Evolutionary conservation across 2,888 invertebrate species (phyloP).

Genomic region (Teleiodes luculella): DNA sequence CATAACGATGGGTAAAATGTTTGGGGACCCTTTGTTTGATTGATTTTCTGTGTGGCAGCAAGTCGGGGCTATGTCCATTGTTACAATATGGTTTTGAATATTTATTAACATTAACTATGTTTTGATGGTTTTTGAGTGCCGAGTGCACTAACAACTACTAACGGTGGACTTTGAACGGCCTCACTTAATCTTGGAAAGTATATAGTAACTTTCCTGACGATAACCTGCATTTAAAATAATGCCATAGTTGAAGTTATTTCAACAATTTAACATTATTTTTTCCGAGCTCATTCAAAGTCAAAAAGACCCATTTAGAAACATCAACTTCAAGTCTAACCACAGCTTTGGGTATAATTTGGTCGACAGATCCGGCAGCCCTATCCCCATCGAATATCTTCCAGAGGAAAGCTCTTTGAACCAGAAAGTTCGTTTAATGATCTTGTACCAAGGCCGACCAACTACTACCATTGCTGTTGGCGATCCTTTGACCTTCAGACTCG

Average conservation of each 20-base stretch:
- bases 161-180: slow-evolving; percentile 69
- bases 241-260: too few species aligned
- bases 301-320: slow-evolving; percentile 24
- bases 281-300: slow-evolving; percentile 63
- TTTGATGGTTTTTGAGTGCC: slow-evolving; percentile 54
- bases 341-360: slow-evolving; percentile 70
- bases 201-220: too few species aligned
- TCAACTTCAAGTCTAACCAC: slow-evolving; percentile 60
- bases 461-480: slow-evolving; percentile 96
- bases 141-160: slow-evolving; percentile 73
- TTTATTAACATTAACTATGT: slow-evolving; percentile 20
- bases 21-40: slow-evolving; percentile 22
- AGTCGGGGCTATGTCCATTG: background rate
- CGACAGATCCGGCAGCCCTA: slow-evolving; percentile 92
- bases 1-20: slow-evolving; percentile 32
- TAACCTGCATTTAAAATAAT: too few species aligned
- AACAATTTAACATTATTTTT: too few species aligned
- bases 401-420: slow-evolving; percentile 95
- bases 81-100: slow-evolving; percentile 19
- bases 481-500: slow-evolving; percentile 91
- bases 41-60: slow-evolving; percentile 12
- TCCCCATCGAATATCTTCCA: slow-evolving; percentile 94
- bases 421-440: slow-evolving; percentile 89
- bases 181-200: slow-evolving; percentile 21
- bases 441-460: slow-evolving; percentile 94